phyloP scores from a whole-genome alignment of 1,140 invertebrate genomes.

The Pseudomyrmex concolor region DNA sequence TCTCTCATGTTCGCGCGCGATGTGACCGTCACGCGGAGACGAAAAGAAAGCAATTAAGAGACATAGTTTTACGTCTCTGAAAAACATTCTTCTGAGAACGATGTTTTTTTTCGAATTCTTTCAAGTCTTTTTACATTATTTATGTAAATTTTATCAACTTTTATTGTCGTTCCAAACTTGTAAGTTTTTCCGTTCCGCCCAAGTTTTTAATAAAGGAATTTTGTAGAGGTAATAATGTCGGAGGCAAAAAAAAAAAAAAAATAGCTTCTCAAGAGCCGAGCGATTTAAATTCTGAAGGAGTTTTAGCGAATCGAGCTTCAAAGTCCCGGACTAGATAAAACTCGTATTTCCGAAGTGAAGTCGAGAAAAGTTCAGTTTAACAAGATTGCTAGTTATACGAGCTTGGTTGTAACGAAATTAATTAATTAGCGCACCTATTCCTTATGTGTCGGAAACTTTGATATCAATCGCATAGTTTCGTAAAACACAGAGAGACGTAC shows the following conservation, averaged over 20 bases:
- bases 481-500: not conserved
- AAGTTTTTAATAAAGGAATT: no score
- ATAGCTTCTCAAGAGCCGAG: no score
- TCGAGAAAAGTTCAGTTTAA: slow-evolving; percentile 10
- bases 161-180: no score
- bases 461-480: not conserved
- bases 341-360: not conserved
- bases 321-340: not conserved
- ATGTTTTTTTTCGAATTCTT: no score
- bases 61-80: not conserved
- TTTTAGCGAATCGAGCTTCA: not conserved
- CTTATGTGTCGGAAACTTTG: not conserved
- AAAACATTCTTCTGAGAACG: not conserved
- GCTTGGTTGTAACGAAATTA: not conserved
- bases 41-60: not conserved
- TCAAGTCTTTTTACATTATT: no score
- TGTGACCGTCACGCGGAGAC: not conserved
- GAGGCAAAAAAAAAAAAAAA: no score
- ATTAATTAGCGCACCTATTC: not conserved
- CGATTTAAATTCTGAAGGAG: no score
- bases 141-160: no score
- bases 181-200: no score
- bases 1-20: not conserved
- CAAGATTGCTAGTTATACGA: not conserved
- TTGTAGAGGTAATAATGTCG: no score